Evolutionary conservation across 2,888 invertebrate genomes (phyloP), one percentile per base, ranked within the genome.

Genomic region (Pyrocoelia pectoralis): DNA sequence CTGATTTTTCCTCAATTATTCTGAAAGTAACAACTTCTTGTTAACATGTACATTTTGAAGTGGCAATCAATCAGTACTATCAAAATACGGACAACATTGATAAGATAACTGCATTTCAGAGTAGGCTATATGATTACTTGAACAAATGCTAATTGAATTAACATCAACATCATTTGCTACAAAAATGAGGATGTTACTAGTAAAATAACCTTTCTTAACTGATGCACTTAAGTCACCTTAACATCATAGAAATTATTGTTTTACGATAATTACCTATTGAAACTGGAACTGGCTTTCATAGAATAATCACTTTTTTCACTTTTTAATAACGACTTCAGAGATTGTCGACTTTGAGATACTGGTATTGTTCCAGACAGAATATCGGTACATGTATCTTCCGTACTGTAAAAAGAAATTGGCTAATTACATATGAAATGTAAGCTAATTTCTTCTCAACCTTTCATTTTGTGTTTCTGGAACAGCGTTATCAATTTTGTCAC

Each of bases 341-440:
- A 81, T 56, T 81, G 80, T 53, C 80, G 71, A 66, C 81, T 81
- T 68, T 80, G 79, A 9, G 81, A 81, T 43, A 76, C 64, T 15
- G 80, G 76, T 40, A 80, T 52, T 40, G 56, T 55, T 18, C 64
- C 43, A 56, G 51, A 52, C 28, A 62, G 19, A 58, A 29, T 52
- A 13, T 49, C 12, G 6, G 41, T 49, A 29, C 18, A n/a, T 18
- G 17, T 51, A 24, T 56, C 48, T 24, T 43, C 52, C 38, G 9
- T 48, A 14, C 56, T 62, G 38, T 52, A 53, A 19, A 40, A 24
- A 3, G 24, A 5, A 24, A 5, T 24, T 24, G 4, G 24, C 24
- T 24, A 5, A 24, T 3, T 5, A 24, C 3, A 15, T 40, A 40
- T 4, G 8, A 12, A 12, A 14, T 43, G 12, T 1, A 13, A 43